Conservation (phyloP, 1,140 invertebrate genomes). For the Zaprionus tsacasi region DNA sequence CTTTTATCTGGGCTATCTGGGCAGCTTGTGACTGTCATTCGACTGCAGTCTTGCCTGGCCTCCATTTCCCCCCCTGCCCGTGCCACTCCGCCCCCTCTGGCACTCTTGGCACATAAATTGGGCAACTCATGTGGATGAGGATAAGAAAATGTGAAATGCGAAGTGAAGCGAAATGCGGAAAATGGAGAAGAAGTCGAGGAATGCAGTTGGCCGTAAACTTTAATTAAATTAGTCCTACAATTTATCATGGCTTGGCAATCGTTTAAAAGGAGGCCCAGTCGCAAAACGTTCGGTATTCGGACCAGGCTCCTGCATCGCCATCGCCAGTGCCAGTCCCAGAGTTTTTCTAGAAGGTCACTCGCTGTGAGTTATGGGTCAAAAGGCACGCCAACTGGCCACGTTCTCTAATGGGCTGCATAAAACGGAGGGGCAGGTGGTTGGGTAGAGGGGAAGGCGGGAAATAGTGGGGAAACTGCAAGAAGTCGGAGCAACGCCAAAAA, state of each 20-base stretch:
- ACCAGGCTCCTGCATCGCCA: not conserved
- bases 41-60: conserved; percentile 2
- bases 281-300: conserved; percentile 38
- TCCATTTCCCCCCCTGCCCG: not conserved
- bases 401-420: conserved; percentile 62
- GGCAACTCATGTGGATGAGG: conserved; percentile 50
- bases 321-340: not conserved
- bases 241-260: conserved; percentile 78
- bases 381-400: conserved; percentile 47
- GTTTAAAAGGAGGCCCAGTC: conserved; percentile 64
- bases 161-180: conserved; percentile 3
- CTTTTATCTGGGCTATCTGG: conserved; percentile 30
- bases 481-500: conserved; percentile 41
- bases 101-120: conserved; percentile 45
- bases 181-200: conserved; percentile 25
- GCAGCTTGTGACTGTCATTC: conserved; percentile 28
- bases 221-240: conserved; percentile 80
- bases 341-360: conserved; percentile 70
- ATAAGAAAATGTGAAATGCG: conserved; percentile 37
- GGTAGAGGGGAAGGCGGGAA: too few relatives aligned
- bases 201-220: conserved; percentile 66
- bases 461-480: not conserved
- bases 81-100: conserved; percentile 3
- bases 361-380: conserved; percentile 73
- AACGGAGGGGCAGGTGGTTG: conserved; percentile 6